Evolutionary conservation across 2,888 invertebrate genomes (phyloP).

Genomic region (Macaria notata): DNA sequence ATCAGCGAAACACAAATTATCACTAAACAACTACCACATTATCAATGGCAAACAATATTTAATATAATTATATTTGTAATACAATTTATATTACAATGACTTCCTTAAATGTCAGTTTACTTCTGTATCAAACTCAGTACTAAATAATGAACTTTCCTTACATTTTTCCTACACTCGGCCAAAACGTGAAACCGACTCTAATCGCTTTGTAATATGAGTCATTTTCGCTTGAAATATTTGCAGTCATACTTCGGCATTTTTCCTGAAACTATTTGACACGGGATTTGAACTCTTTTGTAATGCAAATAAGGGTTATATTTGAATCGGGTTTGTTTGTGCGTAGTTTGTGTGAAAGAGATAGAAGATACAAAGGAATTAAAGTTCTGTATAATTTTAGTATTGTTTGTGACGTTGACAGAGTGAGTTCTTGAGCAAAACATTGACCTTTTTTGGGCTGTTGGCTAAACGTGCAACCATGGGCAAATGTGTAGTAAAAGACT

Average conservation of each 20-base stretch:
- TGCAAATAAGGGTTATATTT: not conserved
- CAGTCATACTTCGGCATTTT: not conserved
- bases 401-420: too few species aligned
- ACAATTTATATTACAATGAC: not conserved
- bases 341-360: slow-evolving; percentile 1
- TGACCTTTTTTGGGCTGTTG: not conserved
- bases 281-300: not conserved
- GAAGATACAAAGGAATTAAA: not conserved
- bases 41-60: too few species aligned
- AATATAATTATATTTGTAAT: too few species aligned
- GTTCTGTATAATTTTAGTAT: too few species aligned
- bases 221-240: slow-evolving; percentile 3
- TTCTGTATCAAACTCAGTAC: not conserved
- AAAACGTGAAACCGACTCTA: slow-evolving; percentile 6
- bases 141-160: not conserved
- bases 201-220: slow-evolving; percentile 3
- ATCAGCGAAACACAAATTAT: too few species aligned
- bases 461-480: not conserved
- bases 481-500: slow-evolving; percentile 5
- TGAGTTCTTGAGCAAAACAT: not conserved
- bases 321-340: not conserved
- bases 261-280: not conserved
- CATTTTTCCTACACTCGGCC: slow-evolving; percentile 1
- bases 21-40: too few species aligned
- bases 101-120: slow-evolving; percentile 6